These are phyloP conservation scores for Ginglymostoma cirratum DNA, from an alignment of 2,113 vertebrate species.

Conservation along the genomic window DNA sequence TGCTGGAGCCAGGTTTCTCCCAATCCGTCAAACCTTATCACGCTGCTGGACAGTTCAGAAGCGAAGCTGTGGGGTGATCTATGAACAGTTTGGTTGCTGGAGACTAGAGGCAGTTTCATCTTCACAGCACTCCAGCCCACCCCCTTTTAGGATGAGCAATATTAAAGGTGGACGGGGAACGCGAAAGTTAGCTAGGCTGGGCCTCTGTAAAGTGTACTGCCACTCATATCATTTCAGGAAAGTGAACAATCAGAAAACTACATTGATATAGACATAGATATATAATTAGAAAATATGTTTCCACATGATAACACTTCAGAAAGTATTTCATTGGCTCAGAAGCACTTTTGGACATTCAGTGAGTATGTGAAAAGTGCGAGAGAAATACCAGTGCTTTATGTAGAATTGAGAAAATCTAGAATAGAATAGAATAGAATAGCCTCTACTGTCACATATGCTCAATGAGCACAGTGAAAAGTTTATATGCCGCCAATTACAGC, in stretches of 20 bases:
- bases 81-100: background rate
- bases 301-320: background rate
- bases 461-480: too few species aligned
- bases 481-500: too few species aligned
- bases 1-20: conserved; percentile 41
- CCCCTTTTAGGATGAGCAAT: background rate
- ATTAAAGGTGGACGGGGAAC: background rate
- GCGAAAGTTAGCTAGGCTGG: too few species aligned
- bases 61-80: conserved; percentile 42
- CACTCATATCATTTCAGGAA: background rate
- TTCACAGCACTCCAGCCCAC: too few species aligned
- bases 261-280: background rate
- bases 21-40: conserved; percentile 42
- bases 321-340: background rate
- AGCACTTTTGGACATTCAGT: background rate
- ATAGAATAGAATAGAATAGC: too few species aligned
- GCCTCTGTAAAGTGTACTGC: background rate
- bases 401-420: too few species aligned
- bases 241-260: background rate
- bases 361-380: background rate
- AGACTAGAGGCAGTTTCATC: conserved; percentile 6
- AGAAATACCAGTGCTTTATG: background rate
- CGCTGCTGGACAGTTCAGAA: conserved; percentile 46
- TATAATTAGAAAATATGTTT: background rate
- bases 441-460: too few species aligned